Conservation (phyloP, 2,113 vertebrate species). For the Carassius carassius region DNA sequence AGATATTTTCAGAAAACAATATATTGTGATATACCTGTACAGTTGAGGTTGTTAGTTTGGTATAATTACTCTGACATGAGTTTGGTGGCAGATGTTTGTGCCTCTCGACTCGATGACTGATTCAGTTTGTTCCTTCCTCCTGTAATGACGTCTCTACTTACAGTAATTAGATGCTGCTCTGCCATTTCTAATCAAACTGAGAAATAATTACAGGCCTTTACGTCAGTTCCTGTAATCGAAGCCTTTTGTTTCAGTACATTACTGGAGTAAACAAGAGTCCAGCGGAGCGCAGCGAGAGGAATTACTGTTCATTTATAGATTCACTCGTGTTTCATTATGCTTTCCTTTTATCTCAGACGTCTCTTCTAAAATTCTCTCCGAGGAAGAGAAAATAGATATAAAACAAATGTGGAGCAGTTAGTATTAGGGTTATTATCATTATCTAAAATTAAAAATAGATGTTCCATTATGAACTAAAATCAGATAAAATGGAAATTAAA, state of each 20-base stretch:
- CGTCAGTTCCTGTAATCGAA: not conserved
- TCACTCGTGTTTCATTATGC: too few species aligned
- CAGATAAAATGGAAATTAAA: not conserved
- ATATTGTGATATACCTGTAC: too few species aligned
- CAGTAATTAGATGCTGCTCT: constrained; percentile 1
- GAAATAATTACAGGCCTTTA: constrained; percentile 10
- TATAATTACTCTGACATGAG: not conserved
- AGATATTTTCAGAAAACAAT: too few species aligned
- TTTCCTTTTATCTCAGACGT: too few species aligned
- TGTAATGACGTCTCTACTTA: not conserved
- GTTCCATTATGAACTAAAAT: not conserved
- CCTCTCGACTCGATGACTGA: not conserved
- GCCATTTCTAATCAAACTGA: not conserved
- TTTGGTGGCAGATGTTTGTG: not conserved
- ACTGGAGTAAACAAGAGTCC: too few species aligned
- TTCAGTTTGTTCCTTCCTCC: not conserved
- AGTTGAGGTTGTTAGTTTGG: not conserved
- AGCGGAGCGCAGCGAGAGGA: too few species aligned
- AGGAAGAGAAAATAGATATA: not conserved
- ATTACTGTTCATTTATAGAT: too few species aligned
- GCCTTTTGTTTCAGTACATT: not conserved
- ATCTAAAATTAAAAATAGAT: not conserved
- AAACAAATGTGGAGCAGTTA: too few species aligned
- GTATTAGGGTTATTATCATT: not conserved
- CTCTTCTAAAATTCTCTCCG: not conserved